These are phyloP conservation scores for Tokudaia tokunoshimensis DNA, from an alignment of 2,797 vertebrate genomes.

Conservation along the genomic window DNA sequence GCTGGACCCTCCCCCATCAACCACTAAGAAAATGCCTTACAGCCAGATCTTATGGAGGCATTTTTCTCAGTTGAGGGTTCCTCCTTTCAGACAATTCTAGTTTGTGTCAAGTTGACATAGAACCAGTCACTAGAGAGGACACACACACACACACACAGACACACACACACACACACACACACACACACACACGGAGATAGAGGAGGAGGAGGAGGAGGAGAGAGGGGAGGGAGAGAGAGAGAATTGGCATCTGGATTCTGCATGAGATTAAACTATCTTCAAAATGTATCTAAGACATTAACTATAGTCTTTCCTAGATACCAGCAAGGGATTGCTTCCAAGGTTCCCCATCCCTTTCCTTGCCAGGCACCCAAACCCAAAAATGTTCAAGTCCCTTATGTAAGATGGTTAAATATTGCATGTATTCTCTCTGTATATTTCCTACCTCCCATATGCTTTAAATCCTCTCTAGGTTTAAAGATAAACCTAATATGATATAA, in stretches of 20 bases:
- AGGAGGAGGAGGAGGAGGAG: no score
- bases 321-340: background rate
- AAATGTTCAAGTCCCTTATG: background rate
- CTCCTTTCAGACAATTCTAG: background rate
- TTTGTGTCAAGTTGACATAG: background rate
- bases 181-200: no score
- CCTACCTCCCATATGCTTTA: background rate
- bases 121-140: background rate
- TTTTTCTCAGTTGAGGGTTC: background rate
- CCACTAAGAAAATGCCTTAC: background rate
- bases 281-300: background rate
- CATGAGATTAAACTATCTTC: background rate
- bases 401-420: background rate
- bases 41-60: background rate
- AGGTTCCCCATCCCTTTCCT: no score
- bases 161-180: no score
- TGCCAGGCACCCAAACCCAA: background rate
- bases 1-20: background rate
- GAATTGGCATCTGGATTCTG: background rate
- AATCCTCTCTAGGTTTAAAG: background rate
- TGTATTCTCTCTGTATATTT: background rate
- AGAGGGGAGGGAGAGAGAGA: no score
- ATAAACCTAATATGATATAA: background rate
- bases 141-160: no score
- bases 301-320: background rate